These are phyloP conservation scores for Gari tellinella DNA, from an alignment of 2,888 invertebrate species.

Conservation along the genomic window DNA sequence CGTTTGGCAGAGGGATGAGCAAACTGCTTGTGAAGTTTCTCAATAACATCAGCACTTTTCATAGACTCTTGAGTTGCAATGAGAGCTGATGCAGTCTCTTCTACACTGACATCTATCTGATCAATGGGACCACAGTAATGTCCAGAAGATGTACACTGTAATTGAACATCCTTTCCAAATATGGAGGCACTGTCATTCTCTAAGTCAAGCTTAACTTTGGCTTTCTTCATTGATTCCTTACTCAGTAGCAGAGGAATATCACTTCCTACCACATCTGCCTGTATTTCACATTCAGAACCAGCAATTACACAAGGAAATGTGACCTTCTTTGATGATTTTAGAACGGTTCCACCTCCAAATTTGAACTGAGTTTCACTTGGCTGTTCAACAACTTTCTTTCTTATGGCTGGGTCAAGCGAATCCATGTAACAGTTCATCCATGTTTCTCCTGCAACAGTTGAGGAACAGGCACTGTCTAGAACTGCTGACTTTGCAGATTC, in stretches of 20 bases:
- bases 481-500: conserved; percentile 48
- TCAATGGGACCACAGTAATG: conserved; percentile 46
- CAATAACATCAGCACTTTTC: no score
- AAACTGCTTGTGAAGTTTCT: no score
- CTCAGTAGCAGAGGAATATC: conserved; percentile 43
- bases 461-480: conserved; percentile 46
- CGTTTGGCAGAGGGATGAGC: no score
- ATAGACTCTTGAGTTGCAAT: no score
- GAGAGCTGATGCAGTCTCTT: no score
- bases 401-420: conserved; percentile 17
- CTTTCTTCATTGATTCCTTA: conserved; percentile 44
- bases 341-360: conserved; percentile 45
- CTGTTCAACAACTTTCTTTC: conserved; percentile 15
- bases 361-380: conserved; percentile 31
- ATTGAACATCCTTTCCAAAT: conserved; percentile 27
- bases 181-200: conserved; percentile 55
- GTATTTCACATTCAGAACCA: conserved; percentile 25
- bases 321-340: conserved; percentile 31
- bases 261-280: conserved; percentile 41
- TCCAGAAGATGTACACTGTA: conserved; percentile 30
- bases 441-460: conserved; percentile 44
- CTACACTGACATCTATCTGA: conserved; percentile 5
- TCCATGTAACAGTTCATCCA: conserved; percentile 42
- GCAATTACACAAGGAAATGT: conserved; percentile 43
- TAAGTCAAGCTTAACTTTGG: conserved; percentile 46